These are phyloP conservation scores for Catagonus wagneri DNA, from an alignment of 2,113 vertebrate genomes.

Conservation along the genomic window DNA sequence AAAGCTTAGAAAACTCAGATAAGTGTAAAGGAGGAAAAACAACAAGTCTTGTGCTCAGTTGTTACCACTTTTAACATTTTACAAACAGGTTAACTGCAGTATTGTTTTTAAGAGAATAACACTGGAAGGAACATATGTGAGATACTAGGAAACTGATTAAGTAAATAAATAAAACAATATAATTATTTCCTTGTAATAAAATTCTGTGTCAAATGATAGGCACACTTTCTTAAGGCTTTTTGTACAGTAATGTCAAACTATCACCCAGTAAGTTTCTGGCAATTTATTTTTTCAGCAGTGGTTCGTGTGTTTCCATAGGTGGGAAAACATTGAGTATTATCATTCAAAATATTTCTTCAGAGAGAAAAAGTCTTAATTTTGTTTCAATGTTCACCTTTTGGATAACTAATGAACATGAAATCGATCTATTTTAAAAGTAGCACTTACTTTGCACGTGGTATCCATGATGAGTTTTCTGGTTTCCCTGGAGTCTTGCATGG, in stretches of 20 bases:
- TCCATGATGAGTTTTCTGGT: conserved; percentile 14
- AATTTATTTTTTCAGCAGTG: not conserved
- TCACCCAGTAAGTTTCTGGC: not conserved
- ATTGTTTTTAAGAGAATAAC: not conserved
- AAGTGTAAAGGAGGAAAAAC: not conserved
- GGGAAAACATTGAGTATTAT: not conserved
- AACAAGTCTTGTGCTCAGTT: not conserved
- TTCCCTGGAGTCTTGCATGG: not conserved
- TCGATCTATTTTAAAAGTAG: not conserved
- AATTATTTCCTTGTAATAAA: not conserved
- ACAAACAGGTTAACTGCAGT: not conserved
- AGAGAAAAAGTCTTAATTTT: conserved; percentile 12
- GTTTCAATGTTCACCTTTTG: not conserved
- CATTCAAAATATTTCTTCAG: not conserved
- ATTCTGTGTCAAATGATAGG: not conserved
- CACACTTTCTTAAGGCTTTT: not conserved
- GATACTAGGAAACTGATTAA: not conserved
- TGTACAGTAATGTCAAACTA: not conserved
- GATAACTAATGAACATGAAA: not conserved
- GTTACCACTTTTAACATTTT: not conserved
- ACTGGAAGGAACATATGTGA: not conserved
- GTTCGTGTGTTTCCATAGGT: not conserved
- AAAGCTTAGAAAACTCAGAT: not conserved
- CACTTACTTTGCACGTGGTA: conserved; percentile 38
- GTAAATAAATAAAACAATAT: not conserved